Conservation (phyloP, 2,888 invertebrate species). For the Heteromurus nitidus region DNA sequence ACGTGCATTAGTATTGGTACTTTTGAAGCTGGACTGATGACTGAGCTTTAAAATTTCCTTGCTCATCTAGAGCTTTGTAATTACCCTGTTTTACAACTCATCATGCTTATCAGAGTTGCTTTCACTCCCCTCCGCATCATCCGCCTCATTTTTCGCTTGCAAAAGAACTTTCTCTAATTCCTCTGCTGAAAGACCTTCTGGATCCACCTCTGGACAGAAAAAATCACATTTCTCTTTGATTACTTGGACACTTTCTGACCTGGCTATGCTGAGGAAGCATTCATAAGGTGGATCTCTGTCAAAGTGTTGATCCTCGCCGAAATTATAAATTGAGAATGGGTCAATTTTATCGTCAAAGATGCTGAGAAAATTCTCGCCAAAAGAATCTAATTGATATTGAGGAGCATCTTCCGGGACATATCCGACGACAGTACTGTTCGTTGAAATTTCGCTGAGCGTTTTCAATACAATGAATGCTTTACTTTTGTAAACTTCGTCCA, state of each 20-base stretch:
- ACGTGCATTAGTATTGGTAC: too few relatives aligned
- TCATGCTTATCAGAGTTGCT: background rate
- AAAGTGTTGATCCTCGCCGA: conserved; percentile 35
- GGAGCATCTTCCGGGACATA: background rate
- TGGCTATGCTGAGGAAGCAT: conserved; percentile 45
- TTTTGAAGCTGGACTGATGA: too few relatives aligned
- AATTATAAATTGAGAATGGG: conserved; percentile 16
- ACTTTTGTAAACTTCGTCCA: conserved; percentile 47
- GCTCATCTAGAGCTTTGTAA: background rate
- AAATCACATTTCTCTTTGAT: conserved; percentile 50
- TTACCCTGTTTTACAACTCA: background rate
- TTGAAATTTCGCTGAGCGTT: conserved; percentile 23
- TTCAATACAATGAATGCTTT: conserved; percentile 40
- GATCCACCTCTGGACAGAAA: conserved; percentile 31
- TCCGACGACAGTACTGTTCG: conserved; percentile 23
- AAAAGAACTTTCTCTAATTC: conserved; percentile 21
- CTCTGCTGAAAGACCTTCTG: background rate
- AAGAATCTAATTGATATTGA: conserved; percentile 40
- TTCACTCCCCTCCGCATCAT: conserved; percentile 8
- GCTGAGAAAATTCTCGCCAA: conserved; percentile 45
- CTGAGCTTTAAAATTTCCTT: too few relatives aligned
- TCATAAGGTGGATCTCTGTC: conserved; percentile 57
- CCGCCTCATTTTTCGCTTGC: conserved; percentile 22
- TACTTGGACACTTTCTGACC: conserved; percentile 27
- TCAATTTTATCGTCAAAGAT: conserved; percentile 57